Percentiles rank a stretch among this genome's conserved stretches.
These are phyloP conservation scores for Podarcis siculus DNA, from an alignment of 2,797 vertebrate species.

Conservation along the genomic window DNA sequence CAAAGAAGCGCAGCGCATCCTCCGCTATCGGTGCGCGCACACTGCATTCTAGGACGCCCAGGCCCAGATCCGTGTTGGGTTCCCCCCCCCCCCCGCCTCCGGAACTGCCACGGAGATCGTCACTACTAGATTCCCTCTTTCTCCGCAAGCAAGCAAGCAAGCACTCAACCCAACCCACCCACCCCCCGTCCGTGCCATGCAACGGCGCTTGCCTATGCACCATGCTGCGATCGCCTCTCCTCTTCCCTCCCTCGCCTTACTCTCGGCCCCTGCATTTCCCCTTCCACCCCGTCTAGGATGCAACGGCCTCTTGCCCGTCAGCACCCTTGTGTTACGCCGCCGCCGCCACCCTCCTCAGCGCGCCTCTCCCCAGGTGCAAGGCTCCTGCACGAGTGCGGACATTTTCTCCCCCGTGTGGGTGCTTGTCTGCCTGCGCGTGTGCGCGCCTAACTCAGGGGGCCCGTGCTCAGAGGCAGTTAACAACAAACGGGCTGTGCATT, in stretches of 20 bases:
- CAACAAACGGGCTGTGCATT: neutral
- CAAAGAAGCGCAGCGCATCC: neutral
- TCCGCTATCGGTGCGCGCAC: neutral
- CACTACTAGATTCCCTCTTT: neutral
- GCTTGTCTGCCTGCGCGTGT: too few relatives aligned
- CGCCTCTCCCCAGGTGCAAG: neutral
- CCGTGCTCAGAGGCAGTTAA: neutral
- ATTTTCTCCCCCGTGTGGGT: neutral
- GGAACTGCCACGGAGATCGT: neutral
- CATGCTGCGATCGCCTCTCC: too few relatives aligned
- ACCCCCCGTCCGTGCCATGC: neutral
- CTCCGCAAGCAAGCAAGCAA: neutral
- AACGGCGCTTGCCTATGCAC: neutral
- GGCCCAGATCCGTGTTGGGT: neutral
- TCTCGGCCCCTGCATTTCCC: neutral
- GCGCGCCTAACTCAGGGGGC: too few relatives aligned
- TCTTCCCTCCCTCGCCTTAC: neutral
- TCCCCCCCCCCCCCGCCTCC: neutral
- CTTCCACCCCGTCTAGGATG: too few relatives aligned
- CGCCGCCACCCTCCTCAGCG: neutral
- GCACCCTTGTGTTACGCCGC: neutral
- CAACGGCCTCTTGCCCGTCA: neutral
- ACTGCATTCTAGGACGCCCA: too few relatives aligned
- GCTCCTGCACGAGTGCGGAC: neutral
- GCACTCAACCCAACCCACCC: too few relatives aligned